Conservation (phyloP, 2,113 vertebrate species). For the Nothocercus nigrocapillus region DNA sequence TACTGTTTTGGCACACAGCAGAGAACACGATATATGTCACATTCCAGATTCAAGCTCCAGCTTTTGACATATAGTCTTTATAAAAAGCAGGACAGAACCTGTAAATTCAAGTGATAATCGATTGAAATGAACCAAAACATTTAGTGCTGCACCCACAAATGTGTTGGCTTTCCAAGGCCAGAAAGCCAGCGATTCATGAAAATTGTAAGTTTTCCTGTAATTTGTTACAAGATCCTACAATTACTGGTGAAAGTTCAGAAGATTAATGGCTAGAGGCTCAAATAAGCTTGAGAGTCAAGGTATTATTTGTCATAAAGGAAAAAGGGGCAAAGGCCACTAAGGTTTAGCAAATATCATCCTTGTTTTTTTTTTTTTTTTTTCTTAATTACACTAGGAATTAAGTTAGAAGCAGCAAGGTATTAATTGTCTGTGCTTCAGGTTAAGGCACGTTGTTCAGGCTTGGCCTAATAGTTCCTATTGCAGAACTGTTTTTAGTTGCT, state of each 20-base stretch:
- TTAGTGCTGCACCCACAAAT: neutral
- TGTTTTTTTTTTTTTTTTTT: neutral
- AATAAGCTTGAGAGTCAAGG: constrained; percentile 3
- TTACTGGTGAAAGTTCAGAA: constrained; percentile 25
- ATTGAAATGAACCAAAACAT: neutral
- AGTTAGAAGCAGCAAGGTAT: neutral
- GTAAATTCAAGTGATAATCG: neutral
- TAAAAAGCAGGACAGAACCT: neutral
- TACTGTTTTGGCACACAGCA: neutral
- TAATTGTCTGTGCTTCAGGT: neutral
- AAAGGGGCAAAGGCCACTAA: neutral
- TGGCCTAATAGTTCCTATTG: neutral
- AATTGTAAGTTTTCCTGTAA: neutral
- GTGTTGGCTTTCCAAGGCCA: neutral
- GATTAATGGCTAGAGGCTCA: neutral
- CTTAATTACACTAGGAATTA: neutral
- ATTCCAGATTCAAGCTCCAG: neutral
- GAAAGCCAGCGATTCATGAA: neutral
- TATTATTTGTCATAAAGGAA: neutral
- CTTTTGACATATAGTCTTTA: neutral
- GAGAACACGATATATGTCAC: neutral
- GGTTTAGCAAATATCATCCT: neutral
- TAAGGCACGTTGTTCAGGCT: neutral
- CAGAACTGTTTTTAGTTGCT: neutral
- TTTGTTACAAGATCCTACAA: neutral